Evolutionary conservation across 2,797 vertebrate species (phyloP), one percentile per base, ranked within the genome.

Genomic region (Acrossocheilus fasciatus): DNA sequence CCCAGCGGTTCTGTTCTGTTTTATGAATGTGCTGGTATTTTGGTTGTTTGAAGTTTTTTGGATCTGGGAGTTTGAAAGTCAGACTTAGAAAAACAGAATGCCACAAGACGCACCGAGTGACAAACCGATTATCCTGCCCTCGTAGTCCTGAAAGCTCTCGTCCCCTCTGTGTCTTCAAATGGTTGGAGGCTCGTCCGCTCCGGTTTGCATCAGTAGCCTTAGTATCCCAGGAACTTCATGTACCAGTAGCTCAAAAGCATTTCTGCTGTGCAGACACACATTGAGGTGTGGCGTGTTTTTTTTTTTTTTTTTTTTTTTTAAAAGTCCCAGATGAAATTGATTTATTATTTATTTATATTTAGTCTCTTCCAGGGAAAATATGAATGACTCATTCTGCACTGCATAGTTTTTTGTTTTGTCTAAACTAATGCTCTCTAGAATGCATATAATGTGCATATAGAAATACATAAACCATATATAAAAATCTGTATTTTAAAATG

Each of bases 1-100:
- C 97, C 97, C 97, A 97, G 95, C 96, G 96, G 96, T 96, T 98
- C 95, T 96, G 95, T 96, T 97, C 96, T 98, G 96, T 98, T 98
- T 97, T 97, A 97, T 97, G 96, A 96, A 98, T 97, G 96, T 96
- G 97, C 95, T 96, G 95, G 96, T 97, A 96, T 97, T 98, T 98
- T 96, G 96, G 93, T 96, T 96, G 96, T 98, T 99, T 98, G 97
- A 98, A 98, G 95, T 97, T 96, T 81, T 86, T 94, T 86, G 92
- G 96, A 96, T 95, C 91, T 94, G 93, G 92, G 92, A 96, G 93
- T 93, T 89, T 93, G 95, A 96, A 94, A 96, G 94, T 97, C 96
- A 93, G 94, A 95, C 95, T 95, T 95, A 95, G 93, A 92, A 96
- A 96, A 96, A 96, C 93, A 96, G 93, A 96, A 91, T 93, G 93